These are phyloP conservation scores for Malacoraja senta DNA, from an alignment of 2,797 vertebrate species.

Conservation along the genomic window DNA sequence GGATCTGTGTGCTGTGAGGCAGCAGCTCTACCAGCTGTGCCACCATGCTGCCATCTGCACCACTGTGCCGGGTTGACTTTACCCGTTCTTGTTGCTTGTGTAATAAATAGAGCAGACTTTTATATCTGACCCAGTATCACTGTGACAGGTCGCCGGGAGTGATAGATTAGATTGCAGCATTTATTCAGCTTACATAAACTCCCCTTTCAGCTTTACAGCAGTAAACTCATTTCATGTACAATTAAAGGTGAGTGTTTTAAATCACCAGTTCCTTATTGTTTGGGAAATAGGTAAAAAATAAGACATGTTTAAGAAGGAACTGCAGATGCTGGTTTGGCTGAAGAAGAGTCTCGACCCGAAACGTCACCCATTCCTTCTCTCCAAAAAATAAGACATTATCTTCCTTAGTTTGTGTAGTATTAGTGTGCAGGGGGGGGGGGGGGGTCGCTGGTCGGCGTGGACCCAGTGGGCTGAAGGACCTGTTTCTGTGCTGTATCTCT, in stretches of 20 bases:
- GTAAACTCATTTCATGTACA: background rate
- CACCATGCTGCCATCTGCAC: no score
- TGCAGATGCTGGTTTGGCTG: no score
- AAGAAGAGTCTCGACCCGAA: no score
- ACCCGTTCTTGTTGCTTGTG: background rate
- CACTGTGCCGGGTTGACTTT: background rate
- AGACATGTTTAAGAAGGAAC: background rate
- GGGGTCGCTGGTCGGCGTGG: no score
- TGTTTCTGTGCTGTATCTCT: no score
- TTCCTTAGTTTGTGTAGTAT: no score
- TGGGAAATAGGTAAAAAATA: background rate
- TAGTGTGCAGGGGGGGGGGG: no score
- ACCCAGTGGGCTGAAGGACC: no score
- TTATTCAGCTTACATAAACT: background rate
- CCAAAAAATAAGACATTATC: no score
- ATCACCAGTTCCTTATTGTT: background rate
- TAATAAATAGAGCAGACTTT: conserved; percentile 16
- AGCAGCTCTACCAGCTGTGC: no score
- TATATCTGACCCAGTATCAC: background rate
- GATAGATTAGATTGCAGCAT: conserved; percentile 15
- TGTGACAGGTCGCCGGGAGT: background rate
- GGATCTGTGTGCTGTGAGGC: no score
- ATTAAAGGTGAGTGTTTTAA: background rate
- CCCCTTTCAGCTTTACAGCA: background rate
- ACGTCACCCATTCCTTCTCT: no score